Conservation (phyloP, 2,888 invertebrate genomes). For the Cordilura impudica region DNA sequence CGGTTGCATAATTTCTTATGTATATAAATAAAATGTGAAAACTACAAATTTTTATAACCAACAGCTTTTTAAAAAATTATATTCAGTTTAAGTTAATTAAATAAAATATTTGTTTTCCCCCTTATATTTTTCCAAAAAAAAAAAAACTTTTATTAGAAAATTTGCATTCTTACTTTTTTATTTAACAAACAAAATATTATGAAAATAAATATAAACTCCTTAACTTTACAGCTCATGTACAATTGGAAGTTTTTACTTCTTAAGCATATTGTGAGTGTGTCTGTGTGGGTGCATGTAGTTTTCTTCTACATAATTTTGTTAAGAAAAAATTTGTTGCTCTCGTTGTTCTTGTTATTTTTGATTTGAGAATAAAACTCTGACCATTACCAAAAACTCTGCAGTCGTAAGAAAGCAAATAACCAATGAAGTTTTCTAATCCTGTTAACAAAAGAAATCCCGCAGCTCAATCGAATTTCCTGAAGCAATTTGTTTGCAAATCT, state of each 20-base stretch:
- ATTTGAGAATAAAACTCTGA: background rate
- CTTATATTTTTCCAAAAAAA: too few species aligned
- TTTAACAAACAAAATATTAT: background rate
- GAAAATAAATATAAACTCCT: background rate
- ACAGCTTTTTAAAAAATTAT: too few species aligned
- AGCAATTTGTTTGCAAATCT: slow-evolving; percentile 75
- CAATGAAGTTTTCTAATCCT: slow-evolving; percentile 63
- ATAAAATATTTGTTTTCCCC: too few species aligned
- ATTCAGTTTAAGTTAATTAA: too few species aligned
- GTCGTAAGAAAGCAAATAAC: background rate
- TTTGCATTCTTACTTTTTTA: background rate
- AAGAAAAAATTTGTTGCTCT: background rate
- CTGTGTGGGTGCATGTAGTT: background rate
- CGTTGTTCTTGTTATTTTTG: background rate
- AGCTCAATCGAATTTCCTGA: slow-evolving; percentile 73
- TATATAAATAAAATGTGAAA: too few species aligned
- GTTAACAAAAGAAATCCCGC: slow-evolving; percentile 73
- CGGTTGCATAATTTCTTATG: too few species aligned
- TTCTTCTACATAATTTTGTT: background rate
- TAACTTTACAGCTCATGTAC: background rate
- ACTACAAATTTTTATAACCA: too few species aligned
- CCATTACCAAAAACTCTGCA: background rate
- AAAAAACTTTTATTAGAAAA: too few species aligned
- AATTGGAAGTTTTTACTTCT: background rate
- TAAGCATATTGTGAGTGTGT: background rate